These are phyloP conservation scores for Delichon dasypus DNA, from an alignment of 2,797 vertebrate species.

Conservation along the genomic window DNA sequence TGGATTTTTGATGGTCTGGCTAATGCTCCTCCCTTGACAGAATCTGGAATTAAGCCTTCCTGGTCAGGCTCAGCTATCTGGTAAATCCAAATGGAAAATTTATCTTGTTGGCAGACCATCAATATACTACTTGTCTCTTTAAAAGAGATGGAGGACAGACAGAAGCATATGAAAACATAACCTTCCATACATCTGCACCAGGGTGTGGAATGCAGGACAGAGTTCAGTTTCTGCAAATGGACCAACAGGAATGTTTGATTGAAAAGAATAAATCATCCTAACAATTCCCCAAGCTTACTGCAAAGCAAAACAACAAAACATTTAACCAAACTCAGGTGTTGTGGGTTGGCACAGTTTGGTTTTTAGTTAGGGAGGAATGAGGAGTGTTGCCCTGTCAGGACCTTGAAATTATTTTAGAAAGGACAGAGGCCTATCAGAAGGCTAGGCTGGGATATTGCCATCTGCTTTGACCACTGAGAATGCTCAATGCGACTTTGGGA, in stretches of 20 bases:
- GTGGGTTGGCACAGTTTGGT: no score
- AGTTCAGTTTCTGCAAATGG: neutral
- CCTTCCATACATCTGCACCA: neutral
- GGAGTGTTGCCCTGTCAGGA: no score
- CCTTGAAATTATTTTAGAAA: no score
- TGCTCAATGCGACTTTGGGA: no score
- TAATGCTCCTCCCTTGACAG: neutral
- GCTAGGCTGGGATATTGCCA: no score
- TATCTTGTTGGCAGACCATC: neutral
- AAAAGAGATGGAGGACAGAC: neutral
- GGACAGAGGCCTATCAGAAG: no score
- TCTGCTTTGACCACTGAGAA: no score
- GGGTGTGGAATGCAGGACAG: neutral
- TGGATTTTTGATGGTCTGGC: neutral
- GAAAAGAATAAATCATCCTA: neutral
- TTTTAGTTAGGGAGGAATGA: no score
- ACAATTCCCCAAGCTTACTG: neutral
- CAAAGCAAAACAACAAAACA: neutral
- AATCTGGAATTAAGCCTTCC: neutral
- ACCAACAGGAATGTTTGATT: neutral
- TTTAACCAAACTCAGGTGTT: neutral
- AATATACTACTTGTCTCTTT: neutral
- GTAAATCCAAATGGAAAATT: neutral
- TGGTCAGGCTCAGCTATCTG: neutral
- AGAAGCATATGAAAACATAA: neutral